Evolutionary conservation across 2,888 invertebrate genomes (phyloP), one percentile per base, ranked within the genome.

Genomic region (Ophion ventricosus): DNA sequence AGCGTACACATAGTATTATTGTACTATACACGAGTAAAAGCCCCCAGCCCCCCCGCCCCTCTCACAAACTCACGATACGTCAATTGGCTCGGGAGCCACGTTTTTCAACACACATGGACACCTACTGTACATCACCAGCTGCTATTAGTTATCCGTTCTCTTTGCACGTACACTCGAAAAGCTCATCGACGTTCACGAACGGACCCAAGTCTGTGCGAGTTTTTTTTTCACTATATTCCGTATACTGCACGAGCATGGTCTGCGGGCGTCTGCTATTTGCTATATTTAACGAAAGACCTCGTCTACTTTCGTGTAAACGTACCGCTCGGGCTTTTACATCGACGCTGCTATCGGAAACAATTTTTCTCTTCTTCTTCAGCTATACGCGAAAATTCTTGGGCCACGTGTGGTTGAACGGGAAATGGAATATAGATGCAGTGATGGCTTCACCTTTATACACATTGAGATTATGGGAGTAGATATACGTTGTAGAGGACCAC

Each of bases 21-120:
- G 35, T n/a, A 49, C 20, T 14, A 49, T 54, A 80, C 63, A 75
- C 67, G 80, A 35, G 72, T 49, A 56, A 57, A 26, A 29, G 14
- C 23, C 56, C 40, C 72, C n/a, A n/a, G n/a, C n/a, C 29, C 14
- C 70, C 23, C 14, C 57, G n/a, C 43, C 35, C 14, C 57, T 20
- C 35, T 2, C 35, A 14, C 20, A 11, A 35, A 23, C 64, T 66
- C 11, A 49, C 17, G 67, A 20, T n/a, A 72, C 80, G 80, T 73
- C 80, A 77, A 83, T 83, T 83, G 80, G 66, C 66, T 69, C 80
- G 63, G 20, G 49, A 64, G 75, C 59, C 83, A 73, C 80, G 76
- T 77, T 83, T 73, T 67, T 73, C 23, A 43, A 72, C 83, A 76
- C 73, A 43, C 57, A 75, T 56, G 35, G 35, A 3, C 23, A 17